phyloP scores from a whole-genome alignment of 2,888 invertebrate genomes.

The Nemurella pictetii region DNA sequence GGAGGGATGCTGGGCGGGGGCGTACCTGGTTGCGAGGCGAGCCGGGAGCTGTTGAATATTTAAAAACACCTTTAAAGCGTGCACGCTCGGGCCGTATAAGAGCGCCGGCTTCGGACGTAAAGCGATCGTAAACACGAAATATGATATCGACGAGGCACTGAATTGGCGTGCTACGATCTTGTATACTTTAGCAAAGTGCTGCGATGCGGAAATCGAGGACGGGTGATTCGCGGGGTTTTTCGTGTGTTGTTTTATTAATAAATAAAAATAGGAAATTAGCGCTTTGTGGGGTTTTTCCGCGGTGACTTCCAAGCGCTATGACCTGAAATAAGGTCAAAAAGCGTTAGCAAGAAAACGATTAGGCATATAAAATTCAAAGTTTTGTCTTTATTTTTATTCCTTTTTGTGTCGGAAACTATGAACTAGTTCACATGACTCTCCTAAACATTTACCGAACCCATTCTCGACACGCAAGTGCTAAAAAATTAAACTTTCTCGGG shows the following conservation, averaged over 20 bases:
- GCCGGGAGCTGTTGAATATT: background rate
- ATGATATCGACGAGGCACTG: background rate
- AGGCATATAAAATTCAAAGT: too few relatives aligned
- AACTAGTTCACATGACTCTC: too few relatives aligned
- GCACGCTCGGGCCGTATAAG: background rate
- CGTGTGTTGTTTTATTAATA: background rate
- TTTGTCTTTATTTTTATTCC: too few relatives aligned
- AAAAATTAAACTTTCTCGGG: too few relatives aligned
- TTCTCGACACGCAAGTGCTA: too few relatives aligned
- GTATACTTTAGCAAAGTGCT: background rate
- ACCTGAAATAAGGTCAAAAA: too few relatives aligned
- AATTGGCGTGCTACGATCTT: background rate
- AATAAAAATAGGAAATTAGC: too few relatives aligned
- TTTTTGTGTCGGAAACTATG: too few relatives aligned
- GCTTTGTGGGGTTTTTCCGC: too few relatives aligned
- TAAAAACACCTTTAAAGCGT: background rate
- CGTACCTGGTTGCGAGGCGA: background rate
- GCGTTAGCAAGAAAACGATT: too few relatives aligned
- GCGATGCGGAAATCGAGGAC: background rate
- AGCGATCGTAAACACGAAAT: background rate
- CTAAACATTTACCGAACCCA: too few relatives aligned
- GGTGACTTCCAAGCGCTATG: too few relatives aligned
- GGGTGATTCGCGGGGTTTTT: background rate
- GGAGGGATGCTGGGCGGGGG: background rate
- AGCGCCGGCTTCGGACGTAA: background rate